Evolutionary conservation across 1,140 invertebrate genomes (phyloP).

Genomic region (Drosophila kohkoa): DNA sequence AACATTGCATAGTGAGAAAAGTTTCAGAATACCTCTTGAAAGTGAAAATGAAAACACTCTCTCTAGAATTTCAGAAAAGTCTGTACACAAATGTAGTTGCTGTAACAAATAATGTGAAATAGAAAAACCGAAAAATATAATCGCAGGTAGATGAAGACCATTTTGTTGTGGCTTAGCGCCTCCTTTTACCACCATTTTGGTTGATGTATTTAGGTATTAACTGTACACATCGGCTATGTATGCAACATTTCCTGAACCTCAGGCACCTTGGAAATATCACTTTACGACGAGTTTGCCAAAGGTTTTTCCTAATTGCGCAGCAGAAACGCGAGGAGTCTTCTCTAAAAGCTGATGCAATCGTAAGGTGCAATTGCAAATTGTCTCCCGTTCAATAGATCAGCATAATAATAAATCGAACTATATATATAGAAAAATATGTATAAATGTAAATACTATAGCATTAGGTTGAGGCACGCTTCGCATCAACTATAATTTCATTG

Average conservation of each 20-base stretch:
- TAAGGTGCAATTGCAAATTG: constrained; percentile 51
- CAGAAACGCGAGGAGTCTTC: constrained; percentile 4
- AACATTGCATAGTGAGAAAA: too few relatives aligned
- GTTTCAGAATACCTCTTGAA: too few relatives aligned
- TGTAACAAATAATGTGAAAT: background rate
- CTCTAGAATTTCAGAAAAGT: too few relatives aligned
- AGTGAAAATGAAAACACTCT: too few relatives aligned
- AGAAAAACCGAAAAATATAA: too few relatives aligned
- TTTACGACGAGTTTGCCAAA: constrained; percentile 21
- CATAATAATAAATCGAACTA: background rate
- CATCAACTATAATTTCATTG: constrained; percentile 5
- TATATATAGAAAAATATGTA: background rate
- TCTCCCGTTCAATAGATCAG: constrained; percentile 25
- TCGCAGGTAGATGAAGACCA: background rate
- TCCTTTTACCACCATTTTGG: background rate
- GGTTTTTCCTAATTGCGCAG: constrained; percentile 71
- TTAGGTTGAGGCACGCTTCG: constrained; percentile 7
- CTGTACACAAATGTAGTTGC: too few relatives aligned
- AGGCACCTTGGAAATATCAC: background rate
- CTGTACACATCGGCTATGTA: too few relatives aligned
- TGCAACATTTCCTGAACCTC: constrained; percentile 16
- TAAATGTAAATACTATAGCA: background rate
- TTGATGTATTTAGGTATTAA: background rate
- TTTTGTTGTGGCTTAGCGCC: background rate
- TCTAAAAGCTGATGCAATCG: constrained; percentile 68